A percentile compares a stretch with the other conserved stretches of the same genome.
These are phyloP conservation scores for Drosophila borborema DNA, from an alignment of 2,888 invertebrate genomes.

Conservation along the genomic window DNA sequence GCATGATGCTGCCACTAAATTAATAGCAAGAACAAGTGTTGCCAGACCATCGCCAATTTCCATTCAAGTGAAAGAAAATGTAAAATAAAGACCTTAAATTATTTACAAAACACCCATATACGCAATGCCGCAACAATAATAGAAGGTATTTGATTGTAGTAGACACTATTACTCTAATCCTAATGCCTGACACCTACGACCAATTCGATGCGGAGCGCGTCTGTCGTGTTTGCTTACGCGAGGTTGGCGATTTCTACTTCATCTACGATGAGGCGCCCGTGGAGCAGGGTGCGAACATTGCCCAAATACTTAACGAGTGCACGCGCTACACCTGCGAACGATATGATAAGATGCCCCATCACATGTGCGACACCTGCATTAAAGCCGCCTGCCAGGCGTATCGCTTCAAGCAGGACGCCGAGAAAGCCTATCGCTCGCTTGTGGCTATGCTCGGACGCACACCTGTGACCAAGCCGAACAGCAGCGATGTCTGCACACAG, in stretches of 20 bases:
- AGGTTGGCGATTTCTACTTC: slow-evolving; percentile 68
- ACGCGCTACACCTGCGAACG: slow-evolving; percentile 84
- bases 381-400: slow-evolving; percentile 79
- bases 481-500: slow-evolving; percentile 73
- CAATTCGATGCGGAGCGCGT: slow-evolving; percentile 75
- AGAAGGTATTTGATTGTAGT: slow-evolving; percentile 8
- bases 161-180: neutral
- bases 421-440: slow-evolving; percentile 81
- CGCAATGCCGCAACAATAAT: slow-evolving; percentile 29
- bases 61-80: slow-evolving; percentile 45
- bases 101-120: slow-evolving; percentile 33
- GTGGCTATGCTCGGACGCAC: slow-evolving; percentile 69
- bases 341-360: slow-evolving; percentile 83
- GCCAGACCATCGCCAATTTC: slow-evolving; percentile 21
- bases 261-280: slow-evolving; percentile 79
- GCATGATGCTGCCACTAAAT: slow-evolving; percentile 28
- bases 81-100: slow-evolving; percentile 32
- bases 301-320: slow-evolving; percentile 82
- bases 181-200: slow-evolving; percentile 41
- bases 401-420: slow-evolving; percentile 83
- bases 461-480: slow-evolving; percentile 30
- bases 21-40: slow-evolving; percentile 5
- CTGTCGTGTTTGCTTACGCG: slow-evolving; percentile 83
- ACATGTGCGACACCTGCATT: slow-evolving; percentile 83
- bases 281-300: slow-evolving; percentile 67